Conservation (phyloP, 2,797 vertebrate species). For the Smutsia gigantea region DNA sequence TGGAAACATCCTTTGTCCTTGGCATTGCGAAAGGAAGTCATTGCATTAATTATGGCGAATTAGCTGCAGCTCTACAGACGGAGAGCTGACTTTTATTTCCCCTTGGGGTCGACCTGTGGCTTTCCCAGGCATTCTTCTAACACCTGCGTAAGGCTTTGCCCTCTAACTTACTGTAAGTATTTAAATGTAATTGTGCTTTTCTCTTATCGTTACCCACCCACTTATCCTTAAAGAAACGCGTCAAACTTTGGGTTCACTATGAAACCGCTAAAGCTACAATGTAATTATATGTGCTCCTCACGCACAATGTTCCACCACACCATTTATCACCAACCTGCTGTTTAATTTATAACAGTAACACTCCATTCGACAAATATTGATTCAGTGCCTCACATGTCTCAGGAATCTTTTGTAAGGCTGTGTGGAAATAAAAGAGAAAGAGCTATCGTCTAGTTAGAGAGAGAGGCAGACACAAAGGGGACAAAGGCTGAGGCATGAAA, state of each 20-base stretch:
- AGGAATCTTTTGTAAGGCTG: fast-evolving
- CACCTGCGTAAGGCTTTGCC: background rate
- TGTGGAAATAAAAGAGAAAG: background rate
- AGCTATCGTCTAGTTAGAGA: no score
- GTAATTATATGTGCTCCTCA: fast-evolving
- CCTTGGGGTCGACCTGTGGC: background rate
- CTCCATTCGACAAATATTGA: background rate
- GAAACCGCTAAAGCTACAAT: background rate
- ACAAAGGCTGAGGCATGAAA: fast-evolving
- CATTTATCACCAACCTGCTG: background rate
- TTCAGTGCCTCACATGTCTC: background rate
- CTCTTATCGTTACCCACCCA: background rate
- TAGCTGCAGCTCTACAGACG: background rate
- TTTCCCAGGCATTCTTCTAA: background rate
- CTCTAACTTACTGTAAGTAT: background rate
- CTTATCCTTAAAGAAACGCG: background rate
- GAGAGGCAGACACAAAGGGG: fast-evolving
- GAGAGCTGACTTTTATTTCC: background rate
- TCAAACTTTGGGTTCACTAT: background rate
- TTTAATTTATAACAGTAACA: background rate
- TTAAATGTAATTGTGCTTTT: background rate
- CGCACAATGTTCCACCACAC: fast-evolving
- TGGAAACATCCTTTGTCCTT: background rate
- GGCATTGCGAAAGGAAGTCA: background rate
- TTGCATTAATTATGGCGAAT: background rate